A percentile compares a stretch with the other conserved stretches of the same genome.
Evolutionary conservation across 2,888 invertebrate species (phyloP).

Genomic region (Xestia c-nigrum): DNA sequence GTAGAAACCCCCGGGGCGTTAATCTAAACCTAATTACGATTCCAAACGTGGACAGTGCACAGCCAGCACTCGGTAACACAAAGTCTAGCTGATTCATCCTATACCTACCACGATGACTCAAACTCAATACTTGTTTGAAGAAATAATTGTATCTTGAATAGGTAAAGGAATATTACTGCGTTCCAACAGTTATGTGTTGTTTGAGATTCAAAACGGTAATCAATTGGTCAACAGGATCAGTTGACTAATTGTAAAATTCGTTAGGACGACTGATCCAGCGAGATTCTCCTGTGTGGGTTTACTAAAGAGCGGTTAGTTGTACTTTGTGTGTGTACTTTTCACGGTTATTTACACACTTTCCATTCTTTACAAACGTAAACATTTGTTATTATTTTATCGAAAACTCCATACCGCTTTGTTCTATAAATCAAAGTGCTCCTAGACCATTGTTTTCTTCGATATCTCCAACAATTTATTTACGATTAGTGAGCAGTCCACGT

Average conservation of each 20-base stretch:
- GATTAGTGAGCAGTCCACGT: not conserved
- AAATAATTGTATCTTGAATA: not conserved
- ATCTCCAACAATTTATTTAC: not conserved
- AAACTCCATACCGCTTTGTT: not conserved
- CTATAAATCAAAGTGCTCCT: not conserved
- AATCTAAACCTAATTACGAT: not conserved
- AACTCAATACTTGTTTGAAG: not conserved
- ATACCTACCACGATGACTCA: not conserved
- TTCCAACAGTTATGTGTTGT: not conserved
- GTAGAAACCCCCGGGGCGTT: not conserved
- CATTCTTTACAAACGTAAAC: not conserved
- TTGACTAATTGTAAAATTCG: no score
- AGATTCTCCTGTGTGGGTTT: no score
- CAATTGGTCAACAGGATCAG: no score
- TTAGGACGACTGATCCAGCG: no score
- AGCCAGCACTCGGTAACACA: not conserved
- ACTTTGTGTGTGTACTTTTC: no score
- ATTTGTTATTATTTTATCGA: not conserved
- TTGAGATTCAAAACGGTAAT: no score
- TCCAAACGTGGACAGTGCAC: not conserved
- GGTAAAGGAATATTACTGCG: not conserved
- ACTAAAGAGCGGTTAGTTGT: no score
- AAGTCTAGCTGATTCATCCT: not conserved
- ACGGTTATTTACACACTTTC: no score
- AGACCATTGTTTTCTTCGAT: not conserved